A percentile compares a stretch with the other conserved stretches of the same genome.
Evolutionary conservation across 2,113 vertebrate species (phyloP).

Genomic region (Pterocles orientalis): DNA sequence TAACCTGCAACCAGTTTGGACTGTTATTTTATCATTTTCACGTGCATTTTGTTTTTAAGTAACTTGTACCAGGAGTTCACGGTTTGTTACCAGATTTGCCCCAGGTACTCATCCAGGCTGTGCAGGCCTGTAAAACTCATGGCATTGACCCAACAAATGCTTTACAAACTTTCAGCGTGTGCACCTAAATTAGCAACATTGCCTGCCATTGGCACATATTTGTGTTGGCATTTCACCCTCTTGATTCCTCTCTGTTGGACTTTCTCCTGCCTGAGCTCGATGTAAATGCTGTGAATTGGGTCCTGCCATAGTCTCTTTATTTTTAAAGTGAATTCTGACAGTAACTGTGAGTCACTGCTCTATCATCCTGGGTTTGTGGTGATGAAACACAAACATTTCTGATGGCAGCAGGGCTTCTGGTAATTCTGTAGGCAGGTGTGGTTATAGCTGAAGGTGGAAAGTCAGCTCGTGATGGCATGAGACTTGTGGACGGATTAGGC

Average conservation of each 20-base stretch:
- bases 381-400: not conserved
- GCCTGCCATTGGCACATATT: not conserved
- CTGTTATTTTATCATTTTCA: not conserved
- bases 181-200: not conserved
- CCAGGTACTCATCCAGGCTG: not conserved
- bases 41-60: not conserved
- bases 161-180: not conserved
- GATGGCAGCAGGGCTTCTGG: not conserved
- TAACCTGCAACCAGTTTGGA: not conserved
- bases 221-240: not conserved
- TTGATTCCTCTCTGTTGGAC: not conserved
- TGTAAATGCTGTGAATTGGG: not conserved
- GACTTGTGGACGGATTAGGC: not conserved
- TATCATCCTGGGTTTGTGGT: not conserved
- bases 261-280: not conserved
- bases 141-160: not conserved
- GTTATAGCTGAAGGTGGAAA: not conserved
- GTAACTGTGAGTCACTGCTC: not conserved
- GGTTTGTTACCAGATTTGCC: not conserved
- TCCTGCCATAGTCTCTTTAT: not conserved
- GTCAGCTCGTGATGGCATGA: not conserved
- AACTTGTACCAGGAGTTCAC: not conserved
- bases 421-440: not conserved
- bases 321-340: not conserved
- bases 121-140: not conserved